A percentile compares a stretch with the other conserved stretches of the same genome.
These are phyloP conservation scores for Lamprologus callipterus DNA, from an alignment of 2,113 vertebrate genomes.

Conservation along the genomic window DNA sequence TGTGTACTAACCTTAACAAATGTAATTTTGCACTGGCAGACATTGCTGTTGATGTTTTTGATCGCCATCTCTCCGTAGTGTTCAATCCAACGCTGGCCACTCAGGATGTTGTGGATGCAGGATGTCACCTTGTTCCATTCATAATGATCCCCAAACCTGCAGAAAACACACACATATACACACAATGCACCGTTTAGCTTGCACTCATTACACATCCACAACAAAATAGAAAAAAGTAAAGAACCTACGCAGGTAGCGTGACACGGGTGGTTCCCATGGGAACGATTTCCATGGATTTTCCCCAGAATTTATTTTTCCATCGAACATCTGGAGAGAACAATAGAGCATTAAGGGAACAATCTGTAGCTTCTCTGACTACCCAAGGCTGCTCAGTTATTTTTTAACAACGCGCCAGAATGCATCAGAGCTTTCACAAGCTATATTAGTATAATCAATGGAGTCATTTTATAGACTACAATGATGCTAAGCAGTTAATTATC, in stretches of 20 bases:
- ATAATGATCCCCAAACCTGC: slow-evolving; percentile 87
- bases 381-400: not conserved
- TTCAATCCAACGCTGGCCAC: slow-evolving; percentile 95
- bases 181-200: not conserved
- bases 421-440: not conserved
- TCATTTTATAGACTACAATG: not conserved
- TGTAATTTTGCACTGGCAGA: slow-evolving; percentile 88
- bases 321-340: slow-evolving; percentile 80
- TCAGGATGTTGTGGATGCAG: slow-evolving; percentile 97
- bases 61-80: slow-evolving; percentile 95
- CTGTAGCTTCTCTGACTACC: not conserved
- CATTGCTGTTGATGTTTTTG: slow-evolving; percentile 77
- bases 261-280: slow-evolving; percentile 92
- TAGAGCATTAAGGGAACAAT: not conserved
- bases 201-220: not conserved
- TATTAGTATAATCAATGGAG: not conserved
- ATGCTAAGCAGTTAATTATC: not conserved
- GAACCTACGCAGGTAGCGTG: slow-evolving; percentile 83
- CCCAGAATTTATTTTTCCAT: slow-evolving; percentile 99
- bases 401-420: not conserved
- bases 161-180: not conserved
- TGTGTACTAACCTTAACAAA: slow-evolving; percentile 84
- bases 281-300: slow-evolving; percentile 98
- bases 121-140: slow-evolving; percentile 99
- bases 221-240: not conserved